Percentiles rank a stretch among this genome's conserved stretches.
These are phyloP conservation scores for Rhadinocentrus ornatus DNA, from an alignment of 2,797 vertebrate genomes.

Conservation along the genomic window DNA sequence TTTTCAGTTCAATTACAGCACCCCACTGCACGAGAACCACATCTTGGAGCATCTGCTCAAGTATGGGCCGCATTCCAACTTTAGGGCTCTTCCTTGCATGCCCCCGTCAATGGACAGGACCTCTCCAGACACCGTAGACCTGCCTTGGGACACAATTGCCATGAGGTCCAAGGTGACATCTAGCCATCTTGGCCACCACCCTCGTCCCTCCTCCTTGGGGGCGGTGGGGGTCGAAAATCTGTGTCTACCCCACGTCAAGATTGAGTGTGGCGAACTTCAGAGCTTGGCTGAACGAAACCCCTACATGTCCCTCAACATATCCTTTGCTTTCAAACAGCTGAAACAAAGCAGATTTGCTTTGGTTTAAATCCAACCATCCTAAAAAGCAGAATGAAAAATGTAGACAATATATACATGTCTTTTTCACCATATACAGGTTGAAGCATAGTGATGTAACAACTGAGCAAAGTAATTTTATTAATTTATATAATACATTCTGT, in stretches of 20 bases:
- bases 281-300: slow-evolving; percentile 75
- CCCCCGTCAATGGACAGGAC: slow-evolving; percentile 73
- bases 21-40: slow-evolving; percentile 84
- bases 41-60: slow-evolving; percentile 88
- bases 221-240: slow-evolving; percentile 76
- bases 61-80: slow-evolving; percentile 77
- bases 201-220: slow-evolving; percentile 69
- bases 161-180: slow-evolving; percentile 82
- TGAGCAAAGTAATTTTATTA: neutral
- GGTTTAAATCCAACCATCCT: neutral
- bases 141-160: slow-evolving; percentile 84
- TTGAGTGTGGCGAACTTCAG: slow-evolving; percentile 82
- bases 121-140: slow-evolving; percentile 79
- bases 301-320: slow-evolving; percentile 90
- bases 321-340: slow-evolving; percentile 81
- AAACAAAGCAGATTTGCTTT: neutral
- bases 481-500: neutral
- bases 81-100: slow-evolving; percentile 73
- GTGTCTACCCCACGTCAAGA: slow-evolving; percentile 84
- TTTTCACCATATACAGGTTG: neutral
- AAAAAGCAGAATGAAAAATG: neutral
- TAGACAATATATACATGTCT: neutral
- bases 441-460: neutral
- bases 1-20: slow-evolving; percentile 78
- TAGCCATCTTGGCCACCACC: slow-evolving; percentile 82